These are phyloP conservation scores for Ceratitis capitata DNA, from an alignment of 1,140 invertebrate species.

Conservation along the genomic window DNA sequence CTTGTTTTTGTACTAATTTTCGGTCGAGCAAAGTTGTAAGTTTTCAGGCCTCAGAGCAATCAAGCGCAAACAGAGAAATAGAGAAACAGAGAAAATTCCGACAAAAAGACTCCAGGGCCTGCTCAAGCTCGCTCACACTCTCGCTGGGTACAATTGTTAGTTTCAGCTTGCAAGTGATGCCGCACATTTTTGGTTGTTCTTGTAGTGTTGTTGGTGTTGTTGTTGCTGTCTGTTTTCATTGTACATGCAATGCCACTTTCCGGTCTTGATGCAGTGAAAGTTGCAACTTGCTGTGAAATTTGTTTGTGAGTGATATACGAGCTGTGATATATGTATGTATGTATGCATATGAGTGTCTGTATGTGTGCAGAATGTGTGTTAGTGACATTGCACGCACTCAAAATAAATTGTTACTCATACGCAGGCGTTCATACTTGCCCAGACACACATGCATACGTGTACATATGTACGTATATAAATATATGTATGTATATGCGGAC, in stretches of 20 bases:
- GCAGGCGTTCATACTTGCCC: background rate
- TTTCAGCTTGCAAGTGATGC: background rate
- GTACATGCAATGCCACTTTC: background rate
- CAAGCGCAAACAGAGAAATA: conserved; percentile 16
- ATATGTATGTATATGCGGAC: background rate
- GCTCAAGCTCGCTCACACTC: too few species aligned
- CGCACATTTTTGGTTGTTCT: too few species aligned
- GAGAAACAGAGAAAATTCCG: conserved; percentile 3
- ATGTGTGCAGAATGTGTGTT: background rate
- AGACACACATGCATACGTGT: background rate
- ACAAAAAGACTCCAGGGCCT: conserved; percentile 15
- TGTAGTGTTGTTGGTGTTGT: background rate
- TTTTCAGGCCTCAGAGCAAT: conserved; percentile 21
- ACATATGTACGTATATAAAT: too few species aligned
- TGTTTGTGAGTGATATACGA: background rate
- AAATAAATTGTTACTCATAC: background rate
- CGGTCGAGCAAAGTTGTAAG: background rate
- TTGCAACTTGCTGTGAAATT: conserved; percentile 4
- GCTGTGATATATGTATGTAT: too few species aligned
- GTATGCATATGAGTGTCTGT: background rate
- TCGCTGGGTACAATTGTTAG: conserved; percentile 24
- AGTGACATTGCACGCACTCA: background rate
- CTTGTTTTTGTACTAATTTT: background rate
- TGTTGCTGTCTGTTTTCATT: conserved; percentile 12
- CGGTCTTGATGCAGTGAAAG: background rate